Evolutionary conservation across 2,113 vertebrate genomes (phyloP).

Genomic region (Mobula hypostoma): DNA sequence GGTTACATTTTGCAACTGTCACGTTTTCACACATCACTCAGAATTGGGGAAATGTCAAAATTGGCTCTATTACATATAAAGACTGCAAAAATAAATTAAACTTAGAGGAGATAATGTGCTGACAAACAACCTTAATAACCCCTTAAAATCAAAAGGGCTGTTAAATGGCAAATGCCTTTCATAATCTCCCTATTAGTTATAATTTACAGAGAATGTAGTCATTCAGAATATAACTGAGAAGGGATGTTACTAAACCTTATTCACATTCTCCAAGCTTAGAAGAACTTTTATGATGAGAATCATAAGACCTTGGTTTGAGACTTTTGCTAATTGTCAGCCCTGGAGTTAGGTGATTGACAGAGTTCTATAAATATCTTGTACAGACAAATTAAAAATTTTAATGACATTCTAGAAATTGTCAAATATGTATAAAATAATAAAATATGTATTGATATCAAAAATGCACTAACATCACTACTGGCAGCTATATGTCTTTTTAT

Average conservation of each 20-base stretch:
- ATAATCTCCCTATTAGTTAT: background rate
- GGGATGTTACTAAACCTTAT: background rate
- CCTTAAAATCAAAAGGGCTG: background rate
- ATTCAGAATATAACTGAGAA: background rate
- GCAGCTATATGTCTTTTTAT: background rate
- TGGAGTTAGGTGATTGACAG: background rate
- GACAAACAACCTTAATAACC: background rate
- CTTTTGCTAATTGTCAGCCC: constrained; percentile 1
- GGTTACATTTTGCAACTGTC: background rate
- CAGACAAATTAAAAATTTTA: background rate
- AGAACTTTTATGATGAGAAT: background rate
- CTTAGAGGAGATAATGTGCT: background rate
- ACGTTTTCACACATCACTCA: background rate
- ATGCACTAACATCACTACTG: background rate
- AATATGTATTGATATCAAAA: background rate
- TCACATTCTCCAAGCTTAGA: no score
- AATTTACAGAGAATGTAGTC: background rate
- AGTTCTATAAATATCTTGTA: no score
- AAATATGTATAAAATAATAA: constrained; percentile 12
- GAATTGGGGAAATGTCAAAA: background rate
- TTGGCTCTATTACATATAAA: background rate
- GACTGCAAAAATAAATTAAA: background rate
- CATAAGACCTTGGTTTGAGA: background rate
- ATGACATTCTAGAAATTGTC: background rate
- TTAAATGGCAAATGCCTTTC: background rate